These are phyloP conservation scores for Psococerastis gibbosa DNA, from an alignment of 2,888 invertebrate species.

Conservation along the genomic window DNA sequence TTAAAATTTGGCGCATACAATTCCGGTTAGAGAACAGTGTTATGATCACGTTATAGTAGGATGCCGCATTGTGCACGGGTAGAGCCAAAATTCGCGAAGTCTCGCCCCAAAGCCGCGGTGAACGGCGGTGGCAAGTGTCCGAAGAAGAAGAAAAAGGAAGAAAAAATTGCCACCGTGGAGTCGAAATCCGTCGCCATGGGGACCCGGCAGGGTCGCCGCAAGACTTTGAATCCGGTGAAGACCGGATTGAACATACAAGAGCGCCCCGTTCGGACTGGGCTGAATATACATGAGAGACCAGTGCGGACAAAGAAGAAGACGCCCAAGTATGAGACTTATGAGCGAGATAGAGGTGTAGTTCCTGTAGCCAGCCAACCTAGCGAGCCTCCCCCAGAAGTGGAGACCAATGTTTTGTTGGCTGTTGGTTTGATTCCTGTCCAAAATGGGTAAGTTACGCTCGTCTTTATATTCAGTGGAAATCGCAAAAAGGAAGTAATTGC, in stretches of 20 bases:
- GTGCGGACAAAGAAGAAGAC: slow-evolving; percentile 6
- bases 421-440: slow-evolving; percentile 7
- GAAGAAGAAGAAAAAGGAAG: no score
- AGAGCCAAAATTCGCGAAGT: no score
- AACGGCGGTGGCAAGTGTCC: no score
- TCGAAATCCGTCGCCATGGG: background rate
- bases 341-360: background rate
- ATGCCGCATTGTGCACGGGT: no score
- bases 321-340: slow-evolving; percentile 5
- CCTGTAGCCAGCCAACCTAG: no score
- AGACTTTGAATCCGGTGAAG: background rate
- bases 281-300: slow-evolving; percentile 7
- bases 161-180: background rate
- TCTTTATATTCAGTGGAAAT: no score
- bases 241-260: slow-evolving; percentile 6
- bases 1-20: no score
- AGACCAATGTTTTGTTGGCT: slow-evolving; percentile 7
- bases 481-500: no score
- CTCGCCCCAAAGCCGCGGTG: no score
- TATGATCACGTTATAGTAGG: no score
- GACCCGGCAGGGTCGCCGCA: background rate
- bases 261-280: slow-evolving; percentile 1
- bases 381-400: slow-evolving; percentile 3
- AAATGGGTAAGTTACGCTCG: background rate
- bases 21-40: no score